Conservation (phyloP, 2,797 vertebrate genomes). For the Buphagus erythrorhynchus region DNA sequence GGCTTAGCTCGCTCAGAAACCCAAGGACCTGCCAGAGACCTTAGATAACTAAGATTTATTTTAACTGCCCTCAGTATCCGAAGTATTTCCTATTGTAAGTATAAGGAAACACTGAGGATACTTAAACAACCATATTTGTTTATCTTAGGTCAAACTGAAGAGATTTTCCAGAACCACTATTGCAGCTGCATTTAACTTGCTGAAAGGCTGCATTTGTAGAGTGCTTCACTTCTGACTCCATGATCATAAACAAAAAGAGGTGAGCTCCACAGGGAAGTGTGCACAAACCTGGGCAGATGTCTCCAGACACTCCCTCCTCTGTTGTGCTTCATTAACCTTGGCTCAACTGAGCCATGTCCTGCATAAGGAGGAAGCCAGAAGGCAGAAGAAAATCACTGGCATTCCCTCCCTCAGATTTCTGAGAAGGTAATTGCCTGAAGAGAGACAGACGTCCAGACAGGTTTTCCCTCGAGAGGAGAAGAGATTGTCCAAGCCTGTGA, state of each 20-base stretch:
- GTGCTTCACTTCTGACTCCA: background rate
- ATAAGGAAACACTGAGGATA: slow-evolving; percentile 34
- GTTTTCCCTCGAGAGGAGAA: background rate
- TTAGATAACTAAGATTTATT: slow-evolving; percentile 35
- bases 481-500: background rate
- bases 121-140: slow-evolving; percentile 54
- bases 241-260: background rate
- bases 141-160: slow-evolving; percentile 44
- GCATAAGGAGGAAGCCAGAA: background rate
- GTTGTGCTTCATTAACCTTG: background rate
- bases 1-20: background rate
- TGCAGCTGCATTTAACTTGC: slow-evolving; percentile 9
- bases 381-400: background rate
- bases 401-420: background rate
- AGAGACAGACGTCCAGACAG: background rate
- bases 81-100: slow-evolving; percentile 66
- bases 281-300: background rate
- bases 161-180: slow-evolving; percentile 49
- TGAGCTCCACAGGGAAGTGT: rapidly evolving
- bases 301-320: background rate
- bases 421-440: background rate
- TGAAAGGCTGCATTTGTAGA: background rate
- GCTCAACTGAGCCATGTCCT: background rate
- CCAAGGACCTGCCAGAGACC: background rate
- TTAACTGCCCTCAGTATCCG: slow-evolving; percentile 44